Conservation (phyloP, 2,888 invertebrate genomes). For the Caenorhabditis parvicauda region DNA sequence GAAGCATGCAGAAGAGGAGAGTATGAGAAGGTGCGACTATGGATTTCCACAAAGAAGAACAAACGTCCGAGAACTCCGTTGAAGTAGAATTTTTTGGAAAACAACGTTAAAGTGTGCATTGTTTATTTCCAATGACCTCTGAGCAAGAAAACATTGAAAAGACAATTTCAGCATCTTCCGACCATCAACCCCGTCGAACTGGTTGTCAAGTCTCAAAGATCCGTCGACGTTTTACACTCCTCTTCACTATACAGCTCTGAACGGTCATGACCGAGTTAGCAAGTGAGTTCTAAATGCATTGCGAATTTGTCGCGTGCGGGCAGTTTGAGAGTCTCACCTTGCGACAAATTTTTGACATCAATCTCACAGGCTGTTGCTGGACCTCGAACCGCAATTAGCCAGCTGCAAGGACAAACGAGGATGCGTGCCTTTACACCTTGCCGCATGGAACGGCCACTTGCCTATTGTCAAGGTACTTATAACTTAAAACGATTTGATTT, state of each 20-base stretch:
- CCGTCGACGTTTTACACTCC: slow-evolving; percentile 19
- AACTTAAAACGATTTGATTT: no score
- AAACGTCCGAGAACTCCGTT: slow-evolving; percentile 45
- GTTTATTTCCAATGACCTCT: not conserved
- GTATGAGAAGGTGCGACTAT: slow-evolving; percentile 41
- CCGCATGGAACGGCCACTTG: slow-evolving; percentile 55
- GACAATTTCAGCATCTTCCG: slow-evolving; percentile 15
- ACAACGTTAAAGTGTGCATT: not conserved
- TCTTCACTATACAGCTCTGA: slow-evolving; percentile 19
- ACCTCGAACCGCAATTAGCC: slow-evolving; percentile 42
- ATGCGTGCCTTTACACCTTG: slow-evolving; percentile 56
- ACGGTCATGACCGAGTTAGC: slow-evolving; percentile 23
- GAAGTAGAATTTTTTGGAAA: slow-evolving; percentile 28
- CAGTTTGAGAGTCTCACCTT: not conserved
- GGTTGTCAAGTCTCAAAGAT: slow-evolving; percentile 21
- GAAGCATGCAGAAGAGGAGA: slow-evolving; percentile 51
- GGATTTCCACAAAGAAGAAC: slow-evolving; percentile 40
- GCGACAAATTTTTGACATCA: not conserved
- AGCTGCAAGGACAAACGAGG: slow-evolving; percentile 38
- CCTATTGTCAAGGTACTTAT: slow-evolving; percentile 38
- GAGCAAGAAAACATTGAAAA: not conserved
- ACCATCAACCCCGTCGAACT: slow-evolving; percentile 10
- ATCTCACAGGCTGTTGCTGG: slow-evolving; percentile 30
- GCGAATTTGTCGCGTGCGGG: not conserved
- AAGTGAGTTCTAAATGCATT: slow-evolving; percentile 1